Percentiles rank a stretch among this genome's conserved stretches.
Conservation (phyloP, 2,888 invertebrate genomes). For the Anthoptus insignis region DNA sequence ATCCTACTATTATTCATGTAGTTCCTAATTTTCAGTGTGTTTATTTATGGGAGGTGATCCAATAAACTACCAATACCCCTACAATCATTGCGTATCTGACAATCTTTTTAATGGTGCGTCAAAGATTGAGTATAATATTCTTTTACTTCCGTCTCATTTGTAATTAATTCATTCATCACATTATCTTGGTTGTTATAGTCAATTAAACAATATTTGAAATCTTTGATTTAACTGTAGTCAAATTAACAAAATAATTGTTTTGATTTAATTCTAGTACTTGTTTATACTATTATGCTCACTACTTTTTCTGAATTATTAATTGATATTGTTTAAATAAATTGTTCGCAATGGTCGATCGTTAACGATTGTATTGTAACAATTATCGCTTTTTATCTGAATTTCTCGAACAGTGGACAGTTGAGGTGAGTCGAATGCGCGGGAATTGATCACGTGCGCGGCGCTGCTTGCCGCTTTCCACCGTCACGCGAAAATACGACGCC, state of each 20-base stretch:
- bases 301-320: slow-evolving; percentile 49
- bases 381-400: slow-evolving; percentile 59
- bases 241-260: not conserved
- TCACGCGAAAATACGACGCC: slow-evolving; percentile 25
- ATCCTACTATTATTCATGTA: too few relatives aligned
- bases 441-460: slow-evolving; percentile 28
- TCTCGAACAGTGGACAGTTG: slow-evolving; percentile 52
- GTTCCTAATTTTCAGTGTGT: too few relatives aligned
- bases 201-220: too few relatives aligned
- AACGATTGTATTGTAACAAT: slow-evolving; percentile 58
- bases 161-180: too few relatives aligned
- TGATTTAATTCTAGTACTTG: slow-evolving; percentile 11
- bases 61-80: too few relatives aligned
- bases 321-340: slow-evolving; percentile 55
- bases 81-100: too few relatives aligned
- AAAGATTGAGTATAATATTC: too few relatives aligned
- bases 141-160: too few relatives aligned
- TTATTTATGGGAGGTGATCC: too few relatives aligned
- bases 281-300: slow-evolving; percentile 52
- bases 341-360: slow-evolving; percentile 54
- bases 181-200: too few relatives aligned
- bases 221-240: too few relatives aligned
- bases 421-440: slow-evolving; percentile 32
- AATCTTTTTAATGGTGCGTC: too few relatives aligned
- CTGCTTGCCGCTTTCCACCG: slow-evolving; percentile 19